Conservation (phyloP, 2,888 invertebrate genomes). For the Bruchidius siliquastri region DNA sequence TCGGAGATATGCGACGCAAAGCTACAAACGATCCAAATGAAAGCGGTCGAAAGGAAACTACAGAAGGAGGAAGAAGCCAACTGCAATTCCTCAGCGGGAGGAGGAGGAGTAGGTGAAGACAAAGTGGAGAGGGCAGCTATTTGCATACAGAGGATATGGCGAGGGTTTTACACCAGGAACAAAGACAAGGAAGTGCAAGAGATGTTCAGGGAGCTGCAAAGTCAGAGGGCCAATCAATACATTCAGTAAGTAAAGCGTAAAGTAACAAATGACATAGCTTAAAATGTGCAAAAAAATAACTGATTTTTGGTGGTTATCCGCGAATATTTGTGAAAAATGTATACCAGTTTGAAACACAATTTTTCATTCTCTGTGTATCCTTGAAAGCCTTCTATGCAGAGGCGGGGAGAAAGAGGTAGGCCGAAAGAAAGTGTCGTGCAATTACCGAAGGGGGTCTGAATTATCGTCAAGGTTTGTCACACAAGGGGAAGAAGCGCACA, state of each 20-base stretch:
- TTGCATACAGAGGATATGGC: conserved; percentile 81
- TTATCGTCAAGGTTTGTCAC: too few relatives aligned
- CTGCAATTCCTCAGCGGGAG: conserved; percentile 35
- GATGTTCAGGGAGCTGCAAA: conserved; percentile 64
- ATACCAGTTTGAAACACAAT: too few relatives aligned
- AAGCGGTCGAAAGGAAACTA: conserved; percentile 50
- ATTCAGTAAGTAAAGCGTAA: conserved; percentile 62
- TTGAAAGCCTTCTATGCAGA: too few relatives aligned
- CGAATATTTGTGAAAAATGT: too few relatives aligned
- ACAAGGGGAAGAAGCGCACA: too few relatives aligned
- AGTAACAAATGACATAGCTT: too few relatives aligned
- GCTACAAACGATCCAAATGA: conserved; percentile 60
- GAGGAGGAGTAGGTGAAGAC: conserved; percentile 36
- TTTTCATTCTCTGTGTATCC: too few relatives aligned
- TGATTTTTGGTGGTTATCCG: too few relatives aligned
- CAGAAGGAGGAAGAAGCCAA: conserved; percentile 34
- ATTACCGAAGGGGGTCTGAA: too few relatives aligned
- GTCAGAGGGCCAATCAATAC: conserved; percentile 74
- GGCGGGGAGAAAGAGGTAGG: too few relatives aligned
- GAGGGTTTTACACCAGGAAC: conserved; percentile 76
- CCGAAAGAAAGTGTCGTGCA: too few relatives aligned
- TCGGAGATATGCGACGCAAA: conserved; percentile 65
- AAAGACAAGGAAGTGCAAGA: conserved; percentile 63
- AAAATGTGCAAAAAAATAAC: too few relatives aligned
- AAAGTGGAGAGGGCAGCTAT: conserved; percentile 60